Evolutionary conservation across 2,113 vertebrate genomes (phyloP).

Genomic region (Calyptomena viridis): DNA sequence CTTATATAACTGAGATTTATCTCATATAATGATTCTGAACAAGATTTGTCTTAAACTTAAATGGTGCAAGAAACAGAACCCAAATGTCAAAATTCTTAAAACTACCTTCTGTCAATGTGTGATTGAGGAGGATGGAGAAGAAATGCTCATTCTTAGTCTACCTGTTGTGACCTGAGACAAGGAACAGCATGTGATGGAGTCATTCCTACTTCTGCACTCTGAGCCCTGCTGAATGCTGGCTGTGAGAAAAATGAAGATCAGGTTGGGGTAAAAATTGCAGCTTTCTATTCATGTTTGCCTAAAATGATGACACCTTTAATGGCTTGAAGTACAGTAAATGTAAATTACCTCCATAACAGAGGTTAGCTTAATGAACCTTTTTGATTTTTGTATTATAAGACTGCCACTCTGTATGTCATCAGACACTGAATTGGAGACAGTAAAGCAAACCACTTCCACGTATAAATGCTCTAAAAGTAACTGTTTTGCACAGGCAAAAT

Average conservation of each 20-base stretch:
- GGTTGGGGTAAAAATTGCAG: not conserved
- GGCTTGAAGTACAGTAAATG: conserved; percentile 23
- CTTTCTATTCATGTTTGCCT: conserved; percentile 13
- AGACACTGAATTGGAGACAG: not conserved
- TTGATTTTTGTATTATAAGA: conserved; percentile 27
- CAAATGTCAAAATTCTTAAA: not conserved
- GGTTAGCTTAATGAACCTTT: conserved; percentile 47
- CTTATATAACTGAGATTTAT: not conserved
- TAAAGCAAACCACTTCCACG: not conserved
- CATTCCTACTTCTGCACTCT: not conserved
- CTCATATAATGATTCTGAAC: not conserved
- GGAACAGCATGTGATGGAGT: not conserved
- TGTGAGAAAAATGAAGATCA: conserved; percentile 33
- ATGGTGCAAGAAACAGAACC: not conserved
- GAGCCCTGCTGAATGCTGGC: not conserved
- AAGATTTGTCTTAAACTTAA: not conserved
- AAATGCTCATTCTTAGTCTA: not conserved
- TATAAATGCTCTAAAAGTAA: conserved; percentile 37
- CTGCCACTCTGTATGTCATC: conserved; percentile 2
- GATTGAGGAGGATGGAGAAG: not conserved
- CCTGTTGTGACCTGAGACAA: not conserved
- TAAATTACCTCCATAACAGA: conserved; percentile 25
- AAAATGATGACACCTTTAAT: not conserved
- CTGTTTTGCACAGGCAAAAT: not conserved
- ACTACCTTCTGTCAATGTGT: not conserved